These are phyloP conservation scores for Oceanodroma tethys DNA, from an alignment of 2,113 vertebrate genomes.

Conservation along the genomic window DNA sequence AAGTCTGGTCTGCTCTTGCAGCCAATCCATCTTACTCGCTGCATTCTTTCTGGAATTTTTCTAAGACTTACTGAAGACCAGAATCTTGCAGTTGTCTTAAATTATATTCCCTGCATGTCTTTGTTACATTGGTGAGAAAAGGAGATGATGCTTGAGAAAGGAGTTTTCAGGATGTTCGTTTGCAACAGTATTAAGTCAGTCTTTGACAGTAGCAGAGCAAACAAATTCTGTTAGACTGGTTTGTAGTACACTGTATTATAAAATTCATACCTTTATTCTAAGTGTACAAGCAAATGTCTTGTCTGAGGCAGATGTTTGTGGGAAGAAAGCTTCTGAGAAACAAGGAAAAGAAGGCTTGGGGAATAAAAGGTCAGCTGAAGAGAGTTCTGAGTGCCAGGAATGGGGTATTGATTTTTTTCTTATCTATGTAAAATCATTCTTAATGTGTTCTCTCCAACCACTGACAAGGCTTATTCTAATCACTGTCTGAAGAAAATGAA, in stretches of 20 bases:
- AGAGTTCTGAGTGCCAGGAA: slow-evolving; percentile 15
- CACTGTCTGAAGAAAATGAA: slow-evolving; percentile 36
- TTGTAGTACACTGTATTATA: neutral
- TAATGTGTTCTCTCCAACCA: slow-evolving; percentile 3
- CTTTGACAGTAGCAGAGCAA: neutral
- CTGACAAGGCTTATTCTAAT: slow-evolving; percentile 35
- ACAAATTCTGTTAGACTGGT: neutral
- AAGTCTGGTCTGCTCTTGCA: neutral
- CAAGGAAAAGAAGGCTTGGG: neutral
- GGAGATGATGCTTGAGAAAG: neutral
- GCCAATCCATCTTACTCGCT: neutral
- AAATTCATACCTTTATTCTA: neutral
- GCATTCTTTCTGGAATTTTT: neutral
- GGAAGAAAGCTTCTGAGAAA: neutral
- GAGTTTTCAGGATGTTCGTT: neutral
- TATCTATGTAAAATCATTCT: slow-evolving; percentile 24
- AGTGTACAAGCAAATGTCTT: neutral
- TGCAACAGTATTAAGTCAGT: neutral
- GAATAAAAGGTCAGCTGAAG: neutral
- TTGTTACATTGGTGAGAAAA: neutral
- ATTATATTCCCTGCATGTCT: neutral
- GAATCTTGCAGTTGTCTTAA: neutral
- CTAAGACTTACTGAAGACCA: neutral
- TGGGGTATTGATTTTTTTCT: slow-evolving; percentile 34
- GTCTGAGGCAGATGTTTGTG: neutral